Percentiles rank a stretch among this genome's conserved stretches.
These are phyloP conservation scores for Lasioglossum calceatum DNA, from an alignment of 2,888 invertebrate species.

Conservation along the genomic window DNA sequence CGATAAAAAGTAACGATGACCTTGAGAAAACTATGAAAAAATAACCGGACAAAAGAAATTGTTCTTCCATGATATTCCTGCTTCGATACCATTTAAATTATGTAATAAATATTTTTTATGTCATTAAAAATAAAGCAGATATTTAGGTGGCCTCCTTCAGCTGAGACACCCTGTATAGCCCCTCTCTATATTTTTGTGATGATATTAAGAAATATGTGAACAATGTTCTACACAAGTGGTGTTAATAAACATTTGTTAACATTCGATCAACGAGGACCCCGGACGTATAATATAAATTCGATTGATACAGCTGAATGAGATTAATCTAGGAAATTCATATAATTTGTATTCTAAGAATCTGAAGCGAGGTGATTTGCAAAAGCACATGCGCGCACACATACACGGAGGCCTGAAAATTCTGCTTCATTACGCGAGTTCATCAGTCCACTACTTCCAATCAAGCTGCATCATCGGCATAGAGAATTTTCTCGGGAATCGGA, in stretches of 20 bases:
- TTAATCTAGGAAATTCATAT: not conserved
- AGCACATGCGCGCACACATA: not conserved
- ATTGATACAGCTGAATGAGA: not conserved
- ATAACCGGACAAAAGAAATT: too few relatives aligned
- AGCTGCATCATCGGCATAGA: conserved; percentile 5
- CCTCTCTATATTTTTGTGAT: too few relatives aligned
- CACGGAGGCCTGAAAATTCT: not conserved
- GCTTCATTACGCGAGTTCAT: not conserved
- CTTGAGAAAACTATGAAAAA: too few relatives aligned
- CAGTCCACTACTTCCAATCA: conserved; percentile 2
- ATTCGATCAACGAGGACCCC: too few relatives aligned
- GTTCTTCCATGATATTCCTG: too few relatives aligned
- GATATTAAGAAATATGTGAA: not conserved
- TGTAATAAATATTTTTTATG: too few relatives aligned
- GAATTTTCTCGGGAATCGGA: conserved; percentile 21
- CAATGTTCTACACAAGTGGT: too few relatives aligned
- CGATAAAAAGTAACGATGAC: too few relatives aligned
- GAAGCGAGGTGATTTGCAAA: not conserved
- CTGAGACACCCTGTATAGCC: too few relatives aligned
- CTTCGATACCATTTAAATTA: too few relatives aligned
- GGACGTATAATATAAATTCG: not conserved
- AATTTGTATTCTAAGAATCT: not conserved
- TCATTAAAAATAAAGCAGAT: too few relatives aligned
- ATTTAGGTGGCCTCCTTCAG: too few relatives aligned
- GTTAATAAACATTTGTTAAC: not conserved